Conservation (phyloP, 2,888 invertebrate species). For the Caenorhabditis doughertyi region DNA sequence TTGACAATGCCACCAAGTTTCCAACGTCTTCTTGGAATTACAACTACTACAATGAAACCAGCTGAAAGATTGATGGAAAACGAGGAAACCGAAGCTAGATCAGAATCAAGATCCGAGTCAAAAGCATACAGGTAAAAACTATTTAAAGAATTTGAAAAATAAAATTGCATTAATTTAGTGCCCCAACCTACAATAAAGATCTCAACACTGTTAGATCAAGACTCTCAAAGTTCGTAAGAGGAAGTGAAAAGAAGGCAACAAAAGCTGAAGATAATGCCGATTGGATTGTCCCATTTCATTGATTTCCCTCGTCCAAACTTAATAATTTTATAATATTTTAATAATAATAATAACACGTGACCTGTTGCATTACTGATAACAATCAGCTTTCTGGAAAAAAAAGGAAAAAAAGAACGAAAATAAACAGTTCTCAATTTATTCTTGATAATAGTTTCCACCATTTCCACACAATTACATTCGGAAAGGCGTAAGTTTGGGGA, state of each 20-base stretch:
- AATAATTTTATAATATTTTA: conserved; percentile 50
- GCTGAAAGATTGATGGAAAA: conserved; percentile 20
- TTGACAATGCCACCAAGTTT: conserved; percentile 73
- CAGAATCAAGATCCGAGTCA: conserved; percentile 15
- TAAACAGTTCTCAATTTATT: conserved; percentile 8
- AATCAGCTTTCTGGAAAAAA: not conserved
- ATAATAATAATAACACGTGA: conserved; percentile 46
- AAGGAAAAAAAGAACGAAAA: not conserved
- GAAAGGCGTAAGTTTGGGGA: not conserved
- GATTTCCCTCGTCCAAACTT: not conserved
- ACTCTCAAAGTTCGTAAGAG: conserved; percentile 66
- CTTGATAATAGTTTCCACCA: not conserved
- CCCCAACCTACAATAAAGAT: conserved; percentile 52
- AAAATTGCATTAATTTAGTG: conserved; percentile 23
- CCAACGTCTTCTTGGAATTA: conserved; percentile 71
- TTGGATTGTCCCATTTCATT: conserved; percentile 70
- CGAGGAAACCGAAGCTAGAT: conserved; percentile 33
- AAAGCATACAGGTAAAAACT: conserved; percentile 33
- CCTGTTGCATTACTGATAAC: not conserved
- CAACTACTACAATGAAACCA: conserved; percentile 67
- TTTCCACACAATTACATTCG: conserved; percentile 14
- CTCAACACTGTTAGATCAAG: conserved; percentile 64
- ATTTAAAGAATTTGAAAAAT: not conserved
- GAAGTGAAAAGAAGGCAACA: conserved; percentile 47
- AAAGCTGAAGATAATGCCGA: conserved; percentile 67